Conservation (phyloP, 2,888 invertebrate species). For the Apodemia zela region DNA sequence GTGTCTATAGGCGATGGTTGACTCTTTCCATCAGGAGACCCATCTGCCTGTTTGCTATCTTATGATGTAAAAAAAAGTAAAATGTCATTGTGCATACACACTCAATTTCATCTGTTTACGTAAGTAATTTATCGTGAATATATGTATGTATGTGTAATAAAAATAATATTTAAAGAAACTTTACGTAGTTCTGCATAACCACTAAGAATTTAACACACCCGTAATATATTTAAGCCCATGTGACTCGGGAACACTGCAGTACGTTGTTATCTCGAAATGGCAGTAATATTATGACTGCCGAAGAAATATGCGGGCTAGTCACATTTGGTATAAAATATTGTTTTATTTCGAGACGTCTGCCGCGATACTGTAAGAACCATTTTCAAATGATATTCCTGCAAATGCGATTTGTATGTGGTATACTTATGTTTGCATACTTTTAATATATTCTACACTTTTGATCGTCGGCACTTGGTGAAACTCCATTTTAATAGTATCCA, state of each 20-base stretch:
- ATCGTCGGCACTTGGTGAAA: too few species aligned
- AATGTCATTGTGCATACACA: too few species aligned
- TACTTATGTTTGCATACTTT: not conserved
- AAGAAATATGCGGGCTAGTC: constrained; percentile 5
- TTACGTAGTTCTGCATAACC: not conserved
- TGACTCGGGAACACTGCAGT: constrained; percentile 5
- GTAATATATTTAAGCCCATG: constrained; percentile 2
- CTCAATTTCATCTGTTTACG: too few species aligned
- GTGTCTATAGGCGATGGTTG: too few species aligned
- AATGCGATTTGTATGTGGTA: not conserved
- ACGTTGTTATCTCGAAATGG: constrained; percentile 13
- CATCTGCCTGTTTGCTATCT: too few species aligned
- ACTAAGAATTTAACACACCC: not conserved
- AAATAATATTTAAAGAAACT: too few species aligned
- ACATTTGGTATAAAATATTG: constrained; percentile 7
- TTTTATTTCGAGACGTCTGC: constrained; percentile 7
- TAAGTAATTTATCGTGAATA: too few species aligned
- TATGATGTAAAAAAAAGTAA: too few species aligned
- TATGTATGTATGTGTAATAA: too few species aligned
- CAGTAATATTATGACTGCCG: constrained; percentile 8
- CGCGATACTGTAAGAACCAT: constrained; percentile 2
- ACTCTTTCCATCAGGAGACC: too few species aligned
- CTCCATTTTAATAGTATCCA: too few species aligned
- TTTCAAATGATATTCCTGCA: constrained; percentile 1
- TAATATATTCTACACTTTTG: too few species aligned